These are phyloP conservation scores for Xyliphius kryptos DNA, from an alignment of 2,113 vertebrate genomes.

Conservation along the genomic window DNA sequence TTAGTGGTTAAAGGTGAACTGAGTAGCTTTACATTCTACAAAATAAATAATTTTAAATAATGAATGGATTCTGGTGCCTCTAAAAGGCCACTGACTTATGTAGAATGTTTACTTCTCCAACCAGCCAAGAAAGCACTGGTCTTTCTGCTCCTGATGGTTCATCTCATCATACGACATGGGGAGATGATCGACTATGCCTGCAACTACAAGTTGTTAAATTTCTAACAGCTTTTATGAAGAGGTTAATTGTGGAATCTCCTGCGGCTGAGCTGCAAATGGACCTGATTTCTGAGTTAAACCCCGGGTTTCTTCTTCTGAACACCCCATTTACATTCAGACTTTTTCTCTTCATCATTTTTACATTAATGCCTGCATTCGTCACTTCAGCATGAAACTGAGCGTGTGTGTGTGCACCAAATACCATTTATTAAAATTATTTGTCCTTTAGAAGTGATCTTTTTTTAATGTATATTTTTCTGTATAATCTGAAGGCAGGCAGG, in stretches of 20 bases:
- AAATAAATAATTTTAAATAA: no score
- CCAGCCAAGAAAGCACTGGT: no score
- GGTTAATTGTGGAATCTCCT: constrained; percentile 3
- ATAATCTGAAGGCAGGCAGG: no score
- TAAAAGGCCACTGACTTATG: no score
- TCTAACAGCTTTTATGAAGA: neutral
- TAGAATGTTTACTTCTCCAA: no score
- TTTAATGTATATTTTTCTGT: no score
- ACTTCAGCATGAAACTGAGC: constrained; percentile 23
- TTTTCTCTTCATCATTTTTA: constrained; percentile 32
- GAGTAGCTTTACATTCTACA: no score
- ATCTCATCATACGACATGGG: constrained; percentile 1
- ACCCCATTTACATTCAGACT: constrained; percentile 6
- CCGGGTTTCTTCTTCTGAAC: neutral
- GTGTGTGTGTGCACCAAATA: no score
- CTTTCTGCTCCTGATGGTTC: neutral
- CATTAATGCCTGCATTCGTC: constrained; percentile 33
- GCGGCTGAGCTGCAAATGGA: neutral
- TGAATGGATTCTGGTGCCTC: no score
- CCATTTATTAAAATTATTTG: no score
- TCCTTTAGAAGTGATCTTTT: no score
- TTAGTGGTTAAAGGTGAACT: no score
- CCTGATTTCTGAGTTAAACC: constrained; percentile 2
- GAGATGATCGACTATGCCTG: constrained; percentile 9
- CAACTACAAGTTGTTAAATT: constrained; percentile 8